Evolutionary conservation across 1,140 invertebrate genomes (phyloP), one percentile per base, ranked within the genome.

Genomic region (Caenorhabditis remanei): DNA sequence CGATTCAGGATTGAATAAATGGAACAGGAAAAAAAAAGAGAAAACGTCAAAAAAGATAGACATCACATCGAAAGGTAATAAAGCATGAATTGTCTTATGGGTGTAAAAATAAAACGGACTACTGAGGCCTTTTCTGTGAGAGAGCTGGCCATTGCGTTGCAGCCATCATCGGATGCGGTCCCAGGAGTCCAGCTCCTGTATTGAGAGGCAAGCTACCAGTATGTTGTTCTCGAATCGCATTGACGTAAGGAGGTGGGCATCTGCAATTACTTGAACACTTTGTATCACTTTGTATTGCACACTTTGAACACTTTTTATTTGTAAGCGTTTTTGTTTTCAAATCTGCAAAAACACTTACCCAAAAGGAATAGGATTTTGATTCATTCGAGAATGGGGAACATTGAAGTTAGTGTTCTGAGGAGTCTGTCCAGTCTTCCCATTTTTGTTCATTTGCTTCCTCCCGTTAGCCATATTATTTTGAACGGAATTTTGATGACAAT

Each of bases 71-170:
- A 14, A 79, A 50, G 11, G 71, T 53, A n/a, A 53, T 79, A 79
- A 50, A 79, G n/a, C 71, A 79, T 79, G 71, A 79, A 5, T 79
- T 79, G 71, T 79, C 71, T 79, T 53, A 53, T 50, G 71, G 53
- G n/a, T 79, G 71, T n/a, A 50, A 50, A 24, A 24, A 24, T 13
- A 79, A 21, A 43, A 50, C 46, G 4, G 46, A 79, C 71, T 79
- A 79, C 11, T 79, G 71, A 79, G n/a, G 71, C 71, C 46, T 48
- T n/a, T 48, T 79, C n/a, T 43, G 46, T 19, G 9, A 13, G 4
- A 79, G 46, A 9, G 71, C 8, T 21, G 71, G 71, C 71, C 71
- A 79, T 24, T 79, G 71, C 11, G 46, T 46, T 50, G 46, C 11
- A 53, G 71, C n/a, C 65, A 71, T 71, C 67, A 71, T 79, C 4